A percentile compares a stretch with the other conserved stretches of the same genome.
phyloP scores from a whole-genome alignment of 2,113 vertebrate genomes.

The Tiliqua scincoides region DNA sequence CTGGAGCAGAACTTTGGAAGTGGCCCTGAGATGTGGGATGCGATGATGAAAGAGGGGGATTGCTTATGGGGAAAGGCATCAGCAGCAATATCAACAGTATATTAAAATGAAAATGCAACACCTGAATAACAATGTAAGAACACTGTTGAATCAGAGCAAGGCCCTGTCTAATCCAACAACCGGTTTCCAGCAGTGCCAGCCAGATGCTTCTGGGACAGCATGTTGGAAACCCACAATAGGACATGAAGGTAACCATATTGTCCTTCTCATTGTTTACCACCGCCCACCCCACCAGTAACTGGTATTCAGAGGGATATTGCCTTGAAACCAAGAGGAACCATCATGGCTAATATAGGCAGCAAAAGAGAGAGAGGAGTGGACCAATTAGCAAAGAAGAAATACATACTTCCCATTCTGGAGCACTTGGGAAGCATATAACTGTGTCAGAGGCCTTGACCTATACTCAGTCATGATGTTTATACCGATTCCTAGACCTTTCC shows the following conservation, averaged over 20 bases:
- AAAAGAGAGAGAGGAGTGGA: conserved; percentile 14
- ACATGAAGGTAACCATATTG: not conserved
- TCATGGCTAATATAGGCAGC: not conserved
- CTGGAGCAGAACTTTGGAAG: not conserved
- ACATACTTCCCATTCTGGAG: not conserved
- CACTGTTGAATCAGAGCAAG: not conserved
- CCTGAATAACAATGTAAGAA: not conserved
- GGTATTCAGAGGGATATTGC: not conserved
- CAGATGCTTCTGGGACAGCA: not conserved
- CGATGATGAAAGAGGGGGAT: not conserved
- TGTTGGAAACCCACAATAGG: not conserved
- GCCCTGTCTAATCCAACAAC: not conserved
- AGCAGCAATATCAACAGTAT: not conserved
- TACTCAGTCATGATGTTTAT: not conserved
- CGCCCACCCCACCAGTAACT: not conserved
- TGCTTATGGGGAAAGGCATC: not conserved
- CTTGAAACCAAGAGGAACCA: not conserved
- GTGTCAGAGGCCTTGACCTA: not conserved
- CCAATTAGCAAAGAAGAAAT: not conserved
- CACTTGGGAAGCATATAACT: conserved; percentile 16
- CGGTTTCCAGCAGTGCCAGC: not conserved
- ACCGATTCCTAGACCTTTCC: not conserved
- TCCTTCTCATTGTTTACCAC: too few species aligned
- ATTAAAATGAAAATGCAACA: not conserved
- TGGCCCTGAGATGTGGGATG: not conserved